Percentiles rank a stretch among this genome's conserved stretches.
Conservation (phyloP, 2,113 vertebrate genomes). For the Podarcis raffonei region DNA sequence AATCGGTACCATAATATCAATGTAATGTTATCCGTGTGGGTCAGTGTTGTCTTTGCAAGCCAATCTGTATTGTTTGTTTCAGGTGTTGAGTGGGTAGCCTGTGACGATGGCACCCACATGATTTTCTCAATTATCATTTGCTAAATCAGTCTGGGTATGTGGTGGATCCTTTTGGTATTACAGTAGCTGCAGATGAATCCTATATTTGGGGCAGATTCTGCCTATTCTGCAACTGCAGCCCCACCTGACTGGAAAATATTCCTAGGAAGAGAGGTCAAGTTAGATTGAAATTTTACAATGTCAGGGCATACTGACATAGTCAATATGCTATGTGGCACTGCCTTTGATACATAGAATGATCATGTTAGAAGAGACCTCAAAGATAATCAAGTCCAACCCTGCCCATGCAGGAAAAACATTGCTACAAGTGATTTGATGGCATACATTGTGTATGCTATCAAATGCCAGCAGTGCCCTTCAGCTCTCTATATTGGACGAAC, state of each 20-base stretch:
- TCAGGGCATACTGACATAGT: background rate
- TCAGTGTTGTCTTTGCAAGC: background rate
- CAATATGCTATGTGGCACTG: no score
- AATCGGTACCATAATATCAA: no score
- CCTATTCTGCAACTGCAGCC: background rate
- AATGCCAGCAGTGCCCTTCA: no score
- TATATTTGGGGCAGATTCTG: background rate
- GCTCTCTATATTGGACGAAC: no score
- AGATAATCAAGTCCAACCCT: no score
- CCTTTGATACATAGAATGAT: no score
- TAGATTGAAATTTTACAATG: background rate
- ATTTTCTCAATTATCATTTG: no score
- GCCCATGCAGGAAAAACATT: no score
- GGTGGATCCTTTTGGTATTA: background rate
- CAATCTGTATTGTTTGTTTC: background rate
- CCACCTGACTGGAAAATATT: background rate
- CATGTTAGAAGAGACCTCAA: no score
- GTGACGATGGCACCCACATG: no score
- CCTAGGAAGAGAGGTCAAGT: background rate
- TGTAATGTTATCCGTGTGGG: background rate
- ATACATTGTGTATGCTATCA: no score
- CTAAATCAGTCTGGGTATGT: background rate
- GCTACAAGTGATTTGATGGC: no score
- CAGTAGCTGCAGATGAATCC: background rate
- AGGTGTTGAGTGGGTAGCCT: background rate